Percentiles rank a stretch among this genome's conserved stretches.
Conservation (phyloP, 2,797 vertebrate genomes). For the Gephyroberyx darwinii region DNA sequence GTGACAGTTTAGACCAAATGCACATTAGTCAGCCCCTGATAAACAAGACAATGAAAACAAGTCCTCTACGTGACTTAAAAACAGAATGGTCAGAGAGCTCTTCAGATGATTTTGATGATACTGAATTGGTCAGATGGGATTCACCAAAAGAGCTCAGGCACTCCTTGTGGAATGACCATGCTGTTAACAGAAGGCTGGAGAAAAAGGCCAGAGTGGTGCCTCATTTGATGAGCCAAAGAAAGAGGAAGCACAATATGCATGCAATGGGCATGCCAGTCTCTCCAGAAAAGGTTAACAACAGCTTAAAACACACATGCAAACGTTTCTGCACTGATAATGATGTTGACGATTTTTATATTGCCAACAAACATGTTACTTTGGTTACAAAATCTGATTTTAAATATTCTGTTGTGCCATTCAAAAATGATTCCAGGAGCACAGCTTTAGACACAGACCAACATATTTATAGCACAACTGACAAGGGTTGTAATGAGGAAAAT, state of each 20-base stretch:
- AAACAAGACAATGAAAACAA: conserved; percentile 82
- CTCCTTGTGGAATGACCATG: conserved; percentile 78
- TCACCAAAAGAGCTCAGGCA: conserved; percentile 87
- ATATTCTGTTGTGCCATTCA: conserved; percentile 82
- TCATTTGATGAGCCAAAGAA: conserved; percentile 76
- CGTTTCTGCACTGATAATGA: conserved; percentile 79
- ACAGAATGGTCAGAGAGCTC: conserved; percentile 83
- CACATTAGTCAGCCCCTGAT: conserved; percentile 86
- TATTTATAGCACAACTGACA: conserved; percentile 82
- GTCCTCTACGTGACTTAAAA: conserved; percentile 77
- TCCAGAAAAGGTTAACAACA: conserved; percentile 84
- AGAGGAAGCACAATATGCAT: conserved; percentile 86
- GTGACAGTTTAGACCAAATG: conserved; percentile 85
- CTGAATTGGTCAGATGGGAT: conserved; percentile 84
- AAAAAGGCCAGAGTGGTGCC: conserved; percentile 66
- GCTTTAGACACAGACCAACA: conserved; percentile 83
- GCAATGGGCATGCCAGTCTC: conserved; percentile 84
- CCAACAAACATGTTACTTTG: conserved; percentile 51
- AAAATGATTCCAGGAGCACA: conserved; percentile 72
- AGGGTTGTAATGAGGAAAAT: conserved; percentile 84
- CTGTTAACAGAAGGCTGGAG: conserved; percentile 80
- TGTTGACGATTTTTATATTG: conserved; percentile 71
- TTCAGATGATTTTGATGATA: conserved; percentile 83
- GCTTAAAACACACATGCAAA: conserved; percentile 80
- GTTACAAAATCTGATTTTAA: conserved; percentile 81